Evolutionary conservation across 1,140 invertebrate species (phyloP), one percentile per base, ranked within the genome.

Genomic region (Chrysopa pallens): DNA sequence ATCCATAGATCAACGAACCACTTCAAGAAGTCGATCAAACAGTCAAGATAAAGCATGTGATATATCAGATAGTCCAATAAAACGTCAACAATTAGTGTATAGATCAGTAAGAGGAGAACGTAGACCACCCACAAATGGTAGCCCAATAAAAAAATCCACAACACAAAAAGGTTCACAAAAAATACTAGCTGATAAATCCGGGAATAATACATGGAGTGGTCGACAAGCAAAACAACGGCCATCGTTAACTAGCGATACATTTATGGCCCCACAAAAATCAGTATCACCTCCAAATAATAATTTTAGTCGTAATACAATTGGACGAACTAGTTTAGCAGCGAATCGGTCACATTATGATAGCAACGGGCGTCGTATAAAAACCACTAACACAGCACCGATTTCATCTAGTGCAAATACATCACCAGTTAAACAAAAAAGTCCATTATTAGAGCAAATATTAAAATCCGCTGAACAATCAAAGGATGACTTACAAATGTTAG

Each of bases 181-280:
- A 42, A 39, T 14, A 42, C 39, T 29, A 37, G 35, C 38, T 43
- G 33, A 27, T 53, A 6, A 55, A 44, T 46, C 62, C 23, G 61
- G 65, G n/a, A 73, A 70, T 36, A 80, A 78, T 45, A 81, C 79
- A 1, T 82, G 79, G 79, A 76, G 73, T 47, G 78, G 78, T 2
- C 64, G 78, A 6, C 63, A 63, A 37, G 66, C 59, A 1, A 45
- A 50, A 38, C 38, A 74, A 11, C 66, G 79, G 29, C 70, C 78
- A 0, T 66, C 67, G 1, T 59, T 82, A n/a, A 70, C 66, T 31
- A 56, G 68, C 4, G 79, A 84, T 12, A 82, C 78, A 0, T 84
- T 81, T 51, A 69, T 64, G 8, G 70, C 73, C 39, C 69, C 67
- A 15, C 61, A 62, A 38, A 62, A 64, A 50, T 42, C 51, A 6